A percentile compares a stretch with the other conserved stretches of the same genome.
Conservation (phyloP, 2,888 invertebrate species). For the Diarsia brunnea region DNA sequence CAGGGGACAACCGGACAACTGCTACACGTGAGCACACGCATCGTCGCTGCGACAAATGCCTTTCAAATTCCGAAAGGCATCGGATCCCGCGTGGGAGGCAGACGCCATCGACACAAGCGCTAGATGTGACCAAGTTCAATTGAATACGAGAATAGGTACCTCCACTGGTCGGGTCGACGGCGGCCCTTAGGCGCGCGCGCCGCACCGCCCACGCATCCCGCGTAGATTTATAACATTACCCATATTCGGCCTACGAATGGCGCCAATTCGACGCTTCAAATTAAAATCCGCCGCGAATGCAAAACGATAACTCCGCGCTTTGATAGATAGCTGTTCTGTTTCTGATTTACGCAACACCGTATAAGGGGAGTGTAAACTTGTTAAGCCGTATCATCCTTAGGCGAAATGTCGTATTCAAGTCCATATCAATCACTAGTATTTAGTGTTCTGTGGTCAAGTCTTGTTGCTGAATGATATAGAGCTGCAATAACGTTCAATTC, state of each 20-base stretch:
- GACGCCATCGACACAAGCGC: conserved; percentile 79
- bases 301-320: conserved; percentile 82
- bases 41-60: conserved; percentile 86
- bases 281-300: conserved; percentile 86
- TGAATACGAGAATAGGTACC: conserved; percentile 79
- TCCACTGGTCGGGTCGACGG: conserved; percentile 68
- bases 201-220: conserved; percentile 79
- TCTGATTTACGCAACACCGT: conserved; percentile 84
- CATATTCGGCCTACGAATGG: conserved; percentile 89
- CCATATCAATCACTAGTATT: conserved; percentile 68
- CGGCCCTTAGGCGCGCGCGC: conserved; percentile 78
- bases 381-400: conserved; percentile 69
- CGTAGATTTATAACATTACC: conserved; percentile 90
- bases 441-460: conserved; percentile 55
- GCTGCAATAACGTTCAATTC: conserved; percentile 38
- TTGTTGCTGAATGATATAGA: conserved; percentile 45
- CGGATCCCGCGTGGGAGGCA: conserved; percentile 82
- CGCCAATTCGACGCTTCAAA: conserved; percentile 90
- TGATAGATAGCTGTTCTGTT: conserved; percentile 85
- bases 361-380: conserved; percentile 76
- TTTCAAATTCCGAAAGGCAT: conserved; percentile 88
- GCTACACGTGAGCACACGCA: conserved; percentile 78
- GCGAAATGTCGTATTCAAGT: conserved; percentile 62
- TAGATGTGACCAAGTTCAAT: conserved; percentile 84
- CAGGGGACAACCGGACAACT: conserved; percentile 74